Conservation (phyloP, 2,888 invertebrate genomes). For the Melipona beecheii region DNA sequence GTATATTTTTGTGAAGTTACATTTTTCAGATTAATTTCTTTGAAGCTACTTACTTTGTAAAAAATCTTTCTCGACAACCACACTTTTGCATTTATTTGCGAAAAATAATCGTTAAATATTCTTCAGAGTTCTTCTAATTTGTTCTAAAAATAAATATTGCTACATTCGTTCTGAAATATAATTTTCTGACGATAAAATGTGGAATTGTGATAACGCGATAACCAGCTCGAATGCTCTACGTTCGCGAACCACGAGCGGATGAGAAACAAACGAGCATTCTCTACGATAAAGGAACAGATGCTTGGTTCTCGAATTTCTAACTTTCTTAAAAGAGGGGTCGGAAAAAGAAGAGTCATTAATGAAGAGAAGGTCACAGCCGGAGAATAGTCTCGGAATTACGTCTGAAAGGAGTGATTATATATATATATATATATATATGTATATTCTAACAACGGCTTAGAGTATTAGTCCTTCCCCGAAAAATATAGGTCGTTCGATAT, state of each 20-base stretch:
- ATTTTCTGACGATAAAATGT: neutral
- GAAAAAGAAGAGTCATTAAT: neutral
- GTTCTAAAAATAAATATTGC: too few relatives aligned
- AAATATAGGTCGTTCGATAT: constrained; percentile 41
- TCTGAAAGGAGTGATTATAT: constrained; percentile 25
- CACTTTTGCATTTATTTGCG: too few relatives aligned
- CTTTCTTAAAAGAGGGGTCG: too few relatives aligned
- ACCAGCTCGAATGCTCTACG: neutral
- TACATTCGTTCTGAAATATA: neutral
- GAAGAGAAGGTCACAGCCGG: neutral
- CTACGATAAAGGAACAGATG: neutral
- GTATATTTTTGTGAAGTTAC: too few relatives aligned
- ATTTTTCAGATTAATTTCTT: too few relatives aligned
- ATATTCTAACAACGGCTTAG: constrained; percentile 23
- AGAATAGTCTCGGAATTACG: neutral
- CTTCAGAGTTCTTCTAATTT: too few relatives aligned
- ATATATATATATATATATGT: too few relatives aligned
- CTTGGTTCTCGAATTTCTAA: neutral
- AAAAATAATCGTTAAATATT: too few relatives aligned
- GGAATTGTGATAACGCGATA: neutral
- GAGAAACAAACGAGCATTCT: neutral
- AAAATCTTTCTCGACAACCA: too few relatives aligned
- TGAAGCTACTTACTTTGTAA: too few relatives aligned
- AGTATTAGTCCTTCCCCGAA: constrained; percentile 11
- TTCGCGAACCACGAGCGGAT: neutral